Evolutionary conservation across 2,888 invertebrate species (phyloP), one percentile per base, ranked within the genome.

Genomic region (Iselma pallidipennis): DNA sequence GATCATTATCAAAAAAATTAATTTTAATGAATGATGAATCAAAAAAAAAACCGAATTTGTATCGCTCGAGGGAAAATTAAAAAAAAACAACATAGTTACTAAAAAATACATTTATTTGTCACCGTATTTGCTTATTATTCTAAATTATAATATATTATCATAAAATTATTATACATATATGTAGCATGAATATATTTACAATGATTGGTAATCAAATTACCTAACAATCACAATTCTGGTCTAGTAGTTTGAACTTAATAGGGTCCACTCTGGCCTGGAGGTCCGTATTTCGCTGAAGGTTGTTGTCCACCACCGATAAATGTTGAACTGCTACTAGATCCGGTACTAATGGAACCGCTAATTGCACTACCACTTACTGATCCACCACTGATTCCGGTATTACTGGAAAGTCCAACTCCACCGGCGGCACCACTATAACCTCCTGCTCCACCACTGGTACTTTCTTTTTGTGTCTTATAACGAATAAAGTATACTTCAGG

Each of bases 401-500:
- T 19, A 6, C 61, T 57, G 9, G 66, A 66, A 45, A 45, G 57
- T 58, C 72, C 72, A 42, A 57, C 54, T 54, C 71, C 71, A 12
- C 63, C 68, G 19, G 63, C 68, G 29, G 70, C 79, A 51, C 82
- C 82, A 26, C 80, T 80, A 57, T 76, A 67, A 61, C 76, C 76
- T 33, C 69, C 70, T 23, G 80, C 76, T 14, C 67, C 65, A n/a
- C 77, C 68, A 61, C 76, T 77, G 70, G 68, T 80, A n/a, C 81
- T 80, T 68, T 85, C 84, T 76, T 82, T 84, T 82, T 90, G 89
- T 63, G 90, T 89, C 84, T 89, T 90, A 86, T 91, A 91, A 71
- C 89, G 87, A 87, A 91, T 94, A 87, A 94, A 94, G 88, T 94
- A 94, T 59, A 94, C 94, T 83, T 94, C 94, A 59, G 94, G 94